Conservation (phyloP, 2,113 vertebrate species). For the Thryonomys swinderianus region DNA sequence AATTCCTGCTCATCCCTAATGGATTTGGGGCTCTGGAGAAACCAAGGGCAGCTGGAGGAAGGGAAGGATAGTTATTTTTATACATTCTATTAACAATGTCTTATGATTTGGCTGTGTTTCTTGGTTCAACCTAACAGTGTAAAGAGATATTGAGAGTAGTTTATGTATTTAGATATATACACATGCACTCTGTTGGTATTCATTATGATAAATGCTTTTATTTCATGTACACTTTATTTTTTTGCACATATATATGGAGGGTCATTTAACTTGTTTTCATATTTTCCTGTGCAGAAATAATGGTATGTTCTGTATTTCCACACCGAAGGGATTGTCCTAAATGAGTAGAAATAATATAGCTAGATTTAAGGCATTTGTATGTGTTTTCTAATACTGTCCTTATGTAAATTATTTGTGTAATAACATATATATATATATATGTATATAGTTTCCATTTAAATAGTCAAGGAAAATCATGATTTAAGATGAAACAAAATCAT, state of each 20-base stretch:
- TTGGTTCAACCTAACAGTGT: background rate
- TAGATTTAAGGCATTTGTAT: background rate
- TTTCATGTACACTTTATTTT: background rate
- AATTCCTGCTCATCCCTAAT: background rate
- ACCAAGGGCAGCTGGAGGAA: background rate
- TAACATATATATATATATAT: too few species aligned
- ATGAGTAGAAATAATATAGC: background rate
- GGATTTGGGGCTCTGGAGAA: background rate
- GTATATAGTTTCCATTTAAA: background rate
- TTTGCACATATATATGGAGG: background rate
- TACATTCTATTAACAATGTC: background rate
- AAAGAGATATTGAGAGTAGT: background rate
- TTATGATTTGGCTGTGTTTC: background rate
- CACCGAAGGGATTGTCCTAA: background rate
- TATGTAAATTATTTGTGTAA: background rate
- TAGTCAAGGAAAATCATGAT: background rate
- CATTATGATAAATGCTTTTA: background rate
- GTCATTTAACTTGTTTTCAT: background rate
- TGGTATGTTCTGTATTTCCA: background rate
- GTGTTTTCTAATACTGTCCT: background rate
- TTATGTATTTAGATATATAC: background rate
- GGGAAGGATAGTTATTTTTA: background rate
- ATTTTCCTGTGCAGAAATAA: background rate
- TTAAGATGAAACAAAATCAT: background rate
- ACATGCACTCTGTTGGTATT: background rate